Percentiles rank a stretch among this genome's conserved stretches.
Evolutionary conservation across 2,797 vertebrate species (phyloP).

Genomic region (Decapterus maruadsi): DNA sequence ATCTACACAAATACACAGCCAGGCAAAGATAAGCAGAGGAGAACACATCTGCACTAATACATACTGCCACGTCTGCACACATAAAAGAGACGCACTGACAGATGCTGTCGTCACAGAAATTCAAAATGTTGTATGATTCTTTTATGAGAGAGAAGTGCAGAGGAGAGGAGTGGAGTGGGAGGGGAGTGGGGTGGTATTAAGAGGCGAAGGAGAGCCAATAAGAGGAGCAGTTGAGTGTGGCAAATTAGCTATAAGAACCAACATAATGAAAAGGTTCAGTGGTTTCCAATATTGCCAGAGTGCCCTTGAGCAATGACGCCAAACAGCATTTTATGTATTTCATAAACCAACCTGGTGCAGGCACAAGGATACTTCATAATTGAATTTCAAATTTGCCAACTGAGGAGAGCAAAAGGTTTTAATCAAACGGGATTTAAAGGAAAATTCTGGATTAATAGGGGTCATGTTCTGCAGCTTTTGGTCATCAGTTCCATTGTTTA

Average conservation of each 20-base stretch:
- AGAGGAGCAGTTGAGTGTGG: conserved; percentile 39
- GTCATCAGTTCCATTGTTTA: neutral
- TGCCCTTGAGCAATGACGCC: conserved; percentile 50
- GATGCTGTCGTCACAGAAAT: conserved; percentile 19
- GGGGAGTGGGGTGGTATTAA: conserved; percentile 19
- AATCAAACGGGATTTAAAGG: neutral
- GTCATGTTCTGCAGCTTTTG: neutral
- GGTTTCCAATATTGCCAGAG: conserved; percentile 35
- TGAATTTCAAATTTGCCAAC: neutral
- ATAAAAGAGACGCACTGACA: neutral
- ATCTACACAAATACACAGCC: conserved; percentile 32
- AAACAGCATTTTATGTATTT: conserved; percentile 1
- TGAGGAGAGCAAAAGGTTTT: neutral
- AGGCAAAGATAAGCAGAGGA: conserved; percentile 24
- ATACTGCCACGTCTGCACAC: conserved; percentile 37
- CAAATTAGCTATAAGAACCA: conserved; percentile 45
- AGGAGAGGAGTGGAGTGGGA: neutral
- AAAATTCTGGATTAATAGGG: neutral
- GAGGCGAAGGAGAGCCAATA: conserved; percentile 26
- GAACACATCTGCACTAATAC: conserved; percentile 46
- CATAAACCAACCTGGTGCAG: conserved; percentile 12
- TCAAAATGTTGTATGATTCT: conserved; percentile 32
- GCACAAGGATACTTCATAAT: neutral
- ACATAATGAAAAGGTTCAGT: conserved; percentile 56
- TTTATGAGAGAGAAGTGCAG: conserved; percentile 15